Base-by-base conservation (phyloP, 1,140 invertebrate species). In the Pseudomyrmex concolor region DNA sequence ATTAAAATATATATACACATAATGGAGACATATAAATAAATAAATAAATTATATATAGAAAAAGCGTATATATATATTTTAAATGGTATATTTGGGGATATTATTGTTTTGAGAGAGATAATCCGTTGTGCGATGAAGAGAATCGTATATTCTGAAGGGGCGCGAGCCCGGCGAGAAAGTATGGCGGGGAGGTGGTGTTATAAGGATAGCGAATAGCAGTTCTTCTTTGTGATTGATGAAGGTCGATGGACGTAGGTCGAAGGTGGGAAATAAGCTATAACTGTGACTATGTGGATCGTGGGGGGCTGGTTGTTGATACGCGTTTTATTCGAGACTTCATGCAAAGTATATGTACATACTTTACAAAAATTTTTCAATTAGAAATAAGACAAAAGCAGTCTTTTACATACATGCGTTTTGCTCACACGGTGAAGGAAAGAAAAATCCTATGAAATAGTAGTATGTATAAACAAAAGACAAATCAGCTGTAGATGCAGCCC, bases 221-320 rank as follows among this genome's bases (percentile, higher is more conserved):
- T 74, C 54, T 81, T 80, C 51, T 34, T 34, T 51, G 60, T 78
- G 73, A 74, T 78, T 82, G 67, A 88, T 19, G 63, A 55, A 54
- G 62, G 60, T 83, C 51, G 64, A 80, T 72, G 80, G 73, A 84
- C 71, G 86, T 76, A 87, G 82, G 70, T 71, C 59, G 64, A 90
- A 91, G 91, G 86, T 91, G 92, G 89, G 84, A 90, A 80, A 92
- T 93, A 93, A 94, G 92, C 94, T 94, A 89, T 93, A 94, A 93
- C 93, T 94, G 93, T 94, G 93, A 94, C 93, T 92, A 90, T 94
- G 94, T 72, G 94, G 94, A 94, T 94, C 94, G 88, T 93, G 92
- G 93, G 90, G 93, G 91, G 91, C 92, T 93, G 93, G 93, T 93
- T 94, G 93, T 91, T 83, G 76, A 63, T 66, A 83, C 66, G 62